phyloP scores from a whole-genome alignment of 2,797 vertebrate genomes.

The Saxicola maurus region DNA sequence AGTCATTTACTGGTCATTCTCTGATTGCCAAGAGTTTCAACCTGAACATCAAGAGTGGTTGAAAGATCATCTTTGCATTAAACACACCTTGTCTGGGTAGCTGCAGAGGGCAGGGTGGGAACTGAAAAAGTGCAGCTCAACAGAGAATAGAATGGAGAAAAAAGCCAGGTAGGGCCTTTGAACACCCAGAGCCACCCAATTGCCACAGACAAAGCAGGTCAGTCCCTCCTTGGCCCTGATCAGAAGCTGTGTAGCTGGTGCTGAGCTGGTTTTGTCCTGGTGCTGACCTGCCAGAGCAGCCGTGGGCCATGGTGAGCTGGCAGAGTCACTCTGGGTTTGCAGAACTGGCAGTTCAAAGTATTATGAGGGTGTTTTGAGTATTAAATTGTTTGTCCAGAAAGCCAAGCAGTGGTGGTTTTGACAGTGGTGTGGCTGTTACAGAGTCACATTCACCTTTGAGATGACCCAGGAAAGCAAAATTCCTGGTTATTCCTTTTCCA shows the following conservation, averaged over 20 bases:
- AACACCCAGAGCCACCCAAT: neutral
- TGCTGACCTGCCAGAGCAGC: neutral
- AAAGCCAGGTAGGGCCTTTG: neutral
- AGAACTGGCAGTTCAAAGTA: neutral
- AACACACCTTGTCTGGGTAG: neutral
- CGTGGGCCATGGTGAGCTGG: neutral
- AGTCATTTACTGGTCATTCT: neutral
- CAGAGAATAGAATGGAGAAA: neutral
- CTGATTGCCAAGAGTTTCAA: neutral
- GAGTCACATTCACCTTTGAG: neutral
- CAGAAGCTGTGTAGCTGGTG: rapidly evolving
- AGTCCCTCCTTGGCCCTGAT: neutral
- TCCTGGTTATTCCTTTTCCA: neutral
- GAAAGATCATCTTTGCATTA: neutral
- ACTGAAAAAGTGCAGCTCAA: neutral
- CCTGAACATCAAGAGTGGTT: neutral
- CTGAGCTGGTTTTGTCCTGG: neutral
- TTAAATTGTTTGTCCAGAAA: neutral
- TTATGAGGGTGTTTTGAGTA: neutral
- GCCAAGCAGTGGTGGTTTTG: neutral
- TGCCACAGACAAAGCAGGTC: neutral
- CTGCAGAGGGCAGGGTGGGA: neutral
- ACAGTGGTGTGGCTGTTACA: neutral
- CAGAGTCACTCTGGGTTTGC: neutral
- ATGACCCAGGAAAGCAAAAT: neutral